Percentiles rank a stretch among this genome's conserved stretches.
Evolutionary conservation across 2,888 invertebrate genomes (phyloP).

Genomic region (Phanerotoma sp.): DNA sequence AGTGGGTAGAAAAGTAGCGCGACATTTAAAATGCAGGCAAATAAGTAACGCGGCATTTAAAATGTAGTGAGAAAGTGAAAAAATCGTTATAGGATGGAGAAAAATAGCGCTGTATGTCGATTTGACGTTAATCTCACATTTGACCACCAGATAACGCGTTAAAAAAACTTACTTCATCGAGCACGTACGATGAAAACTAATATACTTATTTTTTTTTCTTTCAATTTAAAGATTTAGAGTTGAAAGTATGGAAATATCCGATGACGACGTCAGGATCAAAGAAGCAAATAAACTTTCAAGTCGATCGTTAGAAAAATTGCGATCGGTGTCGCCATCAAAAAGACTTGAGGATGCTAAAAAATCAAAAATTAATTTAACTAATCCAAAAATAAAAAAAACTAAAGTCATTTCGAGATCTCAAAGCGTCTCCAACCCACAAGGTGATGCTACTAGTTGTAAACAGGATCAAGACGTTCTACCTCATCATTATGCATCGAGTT

Average conservation of each 20-base stretch:
- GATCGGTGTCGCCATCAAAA: conserved; percentile 15
- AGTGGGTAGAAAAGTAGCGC: no score
- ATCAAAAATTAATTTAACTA: conserved; percentile 11
- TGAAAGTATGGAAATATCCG: conserved; percentile 53
- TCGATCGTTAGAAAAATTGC: conserved; percentile 26
- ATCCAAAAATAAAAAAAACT: conserved; percentile 23
- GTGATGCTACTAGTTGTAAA: conserved; percentile 19
- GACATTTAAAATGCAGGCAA: no score
- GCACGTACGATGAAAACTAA: no score
- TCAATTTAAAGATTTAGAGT: conserved; percentile 48
- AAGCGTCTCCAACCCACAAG: conserved; percentile 43
- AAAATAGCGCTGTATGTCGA: no score
- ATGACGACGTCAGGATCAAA: conserved; percentile 52
- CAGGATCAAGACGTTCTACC: conserved; percentile 17
- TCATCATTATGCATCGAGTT: conserved; percentile 25
- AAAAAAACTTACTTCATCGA: no score
- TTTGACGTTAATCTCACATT: no score
- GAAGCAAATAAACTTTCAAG: conserved; percentile 36
- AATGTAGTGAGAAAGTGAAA: no score
- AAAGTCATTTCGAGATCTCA: conserved; percentile 43
- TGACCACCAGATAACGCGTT: no score
- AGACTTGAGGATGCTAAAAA: conserved; percentile 8
- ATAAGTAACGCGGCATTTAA: no score
- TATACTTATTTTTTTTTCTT: no score
- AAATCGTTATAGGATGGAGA: no score